These are phyloP conservation scores for Xylota sylvarum DNA, from an alignment of 2,888 invertebrate genomes.

Conservation along the genomic window DNA sequence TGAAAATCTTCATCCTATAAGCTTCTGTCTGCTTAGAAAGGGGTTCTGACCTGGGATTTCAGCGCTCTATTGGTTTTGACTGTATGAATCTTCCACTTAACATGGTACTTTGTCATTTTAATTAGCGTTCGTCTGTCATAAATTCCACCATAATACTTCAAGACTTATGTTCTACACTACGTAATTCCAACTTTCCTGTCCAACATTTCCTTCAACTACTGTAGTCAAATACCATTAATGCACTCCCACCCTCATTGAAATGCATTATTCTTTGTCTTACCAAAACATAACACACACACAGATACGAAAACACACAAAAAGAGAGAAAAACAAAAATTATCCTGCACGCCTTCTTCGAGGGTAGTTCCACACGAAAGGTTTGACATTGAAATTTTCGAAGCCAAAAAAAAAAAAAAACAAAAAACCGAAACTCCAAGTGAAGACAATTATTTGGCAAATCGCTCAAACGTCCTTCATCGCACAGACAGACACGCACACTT, in stretches of 20 bases:
- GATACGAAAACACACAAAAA: background rate
- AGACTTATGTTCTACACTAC: too few relatives aligned
- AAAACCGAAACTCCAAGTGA: slow-evolving; percentile 22
- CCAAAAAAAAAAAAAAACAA: slow-evolving; percentile 34
- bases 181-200: background rate
- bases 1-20: too few relatives aligned
- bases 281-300: background rate
- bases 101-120: too few relatives aligned
- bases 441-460: slow-evolving; percentile 69
- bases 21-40: too few relatives aligned
- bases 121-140: too few relatives aligned
- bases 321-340: slow-evolving; percentile 13
- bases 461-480: slow-evolving; percentile 73
- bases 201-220: slow-evolving; percentile 13
- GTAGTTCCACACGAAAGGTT: slow-evolving; percentile 64
- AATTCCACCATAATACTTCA: too few relatives aligned
- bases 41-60: too few relatives aligned
- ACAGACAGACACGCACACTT: slow-evolving; percentile 62
- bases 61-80: too few relatives aligned
- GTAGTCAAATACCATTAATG: slow-evolving; percentile 53
- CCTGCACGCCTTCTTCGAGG: slow-evolving; percentile 38
- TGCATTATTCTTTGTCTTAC: slow-evolving; percentile 55
- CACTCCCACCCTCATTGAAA: slow-evolving; percentile 46
- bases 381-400: slow-evolving; percentile 70
- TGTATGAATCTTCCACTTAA: too few relatives aligned